Base-by-base conservation (phyloP, 2,888 invertebrate genomes). In the Rosalia funebris region DNA sequence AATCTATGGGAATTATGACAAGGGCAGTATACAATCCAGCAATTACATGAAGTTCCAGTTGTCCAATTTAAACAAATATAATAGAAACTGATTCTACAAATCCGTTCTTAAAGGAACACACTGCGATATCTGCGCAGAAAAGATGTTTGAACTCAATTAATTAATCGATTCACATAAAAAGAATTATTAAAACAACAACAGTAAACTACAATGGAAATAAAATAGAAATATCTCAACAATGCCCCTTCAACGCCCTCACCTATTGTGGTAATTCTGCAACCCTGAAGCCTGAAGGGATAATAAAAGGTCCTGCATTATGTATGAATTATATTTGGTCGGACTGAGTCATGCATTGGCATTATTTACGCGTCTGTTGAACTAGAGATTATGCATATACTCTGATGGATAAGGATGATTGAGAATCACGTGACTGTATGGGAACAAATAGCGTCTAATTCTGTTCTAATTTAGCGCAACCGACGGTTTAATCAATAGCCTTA, bases 151-250 rank as follows among this genome's bases (percentile, higher is more conserved):
- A n/a, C n/a, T n/a, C n/a, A 25, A 25, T 25, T 25, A 5, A 25
- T 25, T 5, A 25, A 25, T 25, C 25, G 25, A 5, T 25, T 25
- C 7, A 25, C 4, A n/a, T n/a, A 25, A 16, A 34, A 32, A 47
- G 11, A 34, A 32, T 47, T 14, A 47, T 47, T 34, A 34, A 47
- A 31, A 17, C 47, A 17, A 32, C 17, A 17, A 31, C 10, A 11
- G 12, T 11, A 17, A 36, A 11, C 37, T 7, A 14, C 39, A 39
- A 44, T 44, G 44, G 12, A 20, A 50, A 50, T 39, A 25, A 50
- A 50, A 34, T 39, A 50, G 39, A 20, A 50, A 50, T 37, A 85
- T 84, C 89, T 88, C 87, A 84, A 44, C 54, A 36, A 25, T 36
- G 16, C 50, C 52, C 64, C 60, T 60, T 57, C 85, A 84, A 83